Evolutionary conservation across 2,888 invertebrate genomes (phyloP), one percentile per base, ranked within the genome.

Genomic region (Eremobia ochroleuca): DNA sequence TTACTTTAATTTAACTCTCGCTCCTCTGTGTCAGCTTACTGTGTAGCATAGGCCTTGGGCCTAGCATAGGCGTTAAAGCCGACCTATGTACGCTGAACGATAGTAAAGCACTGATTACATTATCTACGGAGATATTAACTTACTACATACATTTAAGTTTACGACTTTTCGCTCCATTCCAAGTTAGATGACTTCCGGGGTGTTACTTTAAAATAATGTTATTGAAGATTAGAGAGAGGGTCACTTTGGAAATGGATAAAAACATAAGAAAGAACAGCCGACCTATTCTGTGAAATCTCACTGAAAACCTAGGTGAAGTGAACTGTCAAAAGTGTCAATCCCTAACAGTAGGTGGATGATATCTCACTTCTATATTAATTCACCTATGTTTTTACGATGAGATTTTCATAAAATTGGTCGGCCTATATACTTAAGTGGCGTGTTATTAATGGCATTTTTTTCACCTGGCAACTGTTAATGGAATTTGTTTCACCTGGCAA

Each of bases 41-140:
- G 55, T 62, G 25, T 40, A 76, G n/a, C 66, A 3, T 15, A 28
- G 21, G 4, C 25, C 25, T 18, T n/a, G 21, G 3, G 4, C n/a
- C n/a, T n/a, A 31, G n/a, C n/a, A 61, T n/a, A 52, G 74, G n/a
- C n/a, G n/a, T 74, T 49, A 58, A 46, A 40, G 5, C 18, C 43
- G 18, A 8, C 62, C 8, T 46, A 43, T 34, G 61, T 61, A 74
- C 28, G 74, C 37, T 52, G 68, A 25, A 31, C 37, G 52, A 69
- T 34, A 66, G 15, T 80, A 59, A 34, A 67, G 64, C 49, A 49
- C 81, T 72, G 85, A 80, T 85, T 71, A 69, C 81, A 72, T 76
- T 65, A 52, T n/a, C 25, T 52, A 43, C 71, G n/a, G 31, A 73
- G 64, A 85, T 81, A 85, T 81, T 85, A 81, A 83, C 81, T 81